Evolutionary conservation across 2,888 invertebrate species (phyloP).

Genomic region (Epirrhoe alternata): DNA sequence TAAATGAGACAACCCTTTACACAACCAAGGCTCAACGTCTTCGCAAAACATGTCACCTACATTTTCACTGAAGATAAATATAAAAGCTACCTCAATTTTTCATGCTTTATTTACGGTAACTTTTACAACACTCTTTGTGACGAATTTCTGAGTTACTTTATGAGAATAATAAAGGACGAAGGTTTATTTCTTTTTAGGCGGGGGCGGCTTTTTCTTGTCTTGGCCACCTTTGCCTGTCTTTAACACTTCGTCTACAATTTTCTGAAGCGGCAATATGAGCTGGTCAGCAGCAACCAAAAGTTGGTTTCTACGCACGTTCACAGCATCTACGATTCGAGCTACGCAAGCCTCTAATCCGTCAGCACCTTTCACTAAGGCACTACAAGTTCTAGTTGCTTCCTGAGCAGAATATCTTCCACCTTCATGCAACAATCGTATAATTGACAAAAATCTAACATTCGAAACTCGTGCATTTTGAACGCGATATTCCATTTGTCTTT

Average conservation of each 20-base stretch:
- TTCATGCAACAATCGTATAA: conserved; percentile 63
- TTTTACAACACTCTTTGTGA: conserved; percentile 9
- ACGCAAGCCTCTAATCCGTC: conserved; percentile 65
- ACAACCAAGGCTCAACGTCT: conserved; percentile 15
- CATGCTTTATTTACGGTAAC: conserved; percentile 20
- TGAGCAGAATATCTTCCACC: conserved; percentile 63
- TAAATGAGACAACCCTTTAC: conserved; percentile 15
- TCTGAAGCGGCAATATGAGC: conserved; percentile 54
- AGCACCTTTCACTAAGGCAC: conserved; percentile 55
- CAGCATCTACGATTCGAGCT: conserved; percentile 50
- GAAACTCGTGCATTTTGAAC: conserved; percentile 70
- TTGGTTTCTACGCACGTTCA: conserved; percentile 58
- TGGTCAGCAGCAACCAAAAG: conserved; percentile 61
- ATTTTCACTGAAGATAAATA: conserved; percentile 14
- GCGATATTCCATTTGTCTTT: conserved; percentile 54
- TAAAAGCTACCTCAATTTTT: conserved; percentile 22
- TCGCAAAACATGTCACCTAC: conserved; percentile 22
- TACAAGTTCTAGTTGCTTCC: conserved; percentile 61
- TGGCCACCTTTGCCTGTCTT: conserved; percentile 48
- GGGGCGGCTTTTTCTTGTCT: conserved; percentile 49
- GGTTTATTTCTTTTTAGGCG: conserved; percentile 48
- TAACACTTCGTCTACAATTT: conserved; percentile 53
- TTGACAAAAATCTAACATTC: conserved; percentile 64
- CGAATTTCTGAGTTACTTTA: conserved; percentile 9
- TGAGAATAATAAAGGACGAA: neutral